A percentile compares a stretch with the other conserved stretches of the same genome.
Conservation (phyloP, 2,113 vertebrate species). For the Lophius piscatorius region DNA sequence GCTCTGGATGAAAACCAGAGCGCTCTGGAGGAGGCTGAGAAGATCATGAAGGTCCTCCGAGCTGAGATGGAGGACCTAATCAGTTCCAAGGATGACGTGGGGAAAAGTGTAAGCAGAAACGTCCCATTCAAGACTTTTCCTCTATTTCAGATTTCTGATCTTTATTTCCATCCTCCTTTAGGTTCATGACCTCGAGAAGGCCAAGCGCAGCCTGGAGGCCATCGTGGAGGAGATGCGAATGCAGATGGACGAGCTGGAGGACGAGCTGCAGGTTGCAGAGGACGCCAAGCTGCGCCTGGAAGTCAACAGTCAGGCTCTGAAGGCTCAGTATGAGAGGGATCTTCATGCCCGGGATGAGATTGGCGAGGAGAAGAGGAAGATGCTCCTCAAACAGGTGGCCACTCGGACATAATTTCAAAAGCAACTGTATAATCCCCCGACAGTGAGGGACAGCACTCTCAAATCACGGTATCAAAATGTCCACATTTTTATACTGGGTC, state of each 20-base stretch:
- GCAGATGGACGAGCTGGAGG: constrained; percentile 94
- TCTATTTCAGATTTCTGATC: not conserved
- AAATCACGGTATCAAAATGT: too few species aligned
- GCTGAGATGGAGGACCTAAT: constrained; percentile 94
- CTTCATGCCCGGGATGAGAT: constrained; percentile 88
- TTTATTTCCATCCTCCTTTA: constrained; percentile 42
- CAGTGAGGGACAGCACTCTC: too few species aligned
- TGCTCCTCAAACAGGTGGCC: constrained; percentile 90
- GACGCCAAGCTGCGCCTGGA: constrained; percentile 93
- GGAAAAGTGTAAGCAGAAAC: constrained; percentile 85
- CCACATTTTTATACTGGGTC: too few species aligned
- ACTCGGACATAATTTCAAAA: too few species aligned
- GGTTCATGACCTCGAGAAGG: constrained; percentile 95
- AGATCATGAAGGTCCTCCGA: constrained; percentile 84
- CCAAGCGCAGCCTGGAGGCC: constrained; percentile 89
- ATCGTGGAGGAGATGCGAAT: constrained; percentile 92
- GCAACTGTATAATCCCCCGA: too few species aligned
- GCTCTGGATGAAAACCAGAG: constrained; percentile 88
- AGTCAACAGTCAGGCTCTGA: constrained; percentile 92
- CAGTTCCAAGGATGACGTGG: constrained; percentile 96
- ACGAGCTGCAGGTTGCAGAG: constrained; percentile 92
- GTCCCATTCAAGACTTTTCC: not conserved
- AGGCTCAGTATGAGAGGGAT: constrained; percentile 89
- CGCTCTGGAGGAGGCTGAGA: constrained; percentile 89
- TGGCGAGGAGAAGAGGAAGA: constrained; percentile 90